Evolutionary conservation across 2,113 vertebrate species (phyloP), one percentile per base, ranked within the genome.

Genomic region (Microcebus jonahi): DNA sequence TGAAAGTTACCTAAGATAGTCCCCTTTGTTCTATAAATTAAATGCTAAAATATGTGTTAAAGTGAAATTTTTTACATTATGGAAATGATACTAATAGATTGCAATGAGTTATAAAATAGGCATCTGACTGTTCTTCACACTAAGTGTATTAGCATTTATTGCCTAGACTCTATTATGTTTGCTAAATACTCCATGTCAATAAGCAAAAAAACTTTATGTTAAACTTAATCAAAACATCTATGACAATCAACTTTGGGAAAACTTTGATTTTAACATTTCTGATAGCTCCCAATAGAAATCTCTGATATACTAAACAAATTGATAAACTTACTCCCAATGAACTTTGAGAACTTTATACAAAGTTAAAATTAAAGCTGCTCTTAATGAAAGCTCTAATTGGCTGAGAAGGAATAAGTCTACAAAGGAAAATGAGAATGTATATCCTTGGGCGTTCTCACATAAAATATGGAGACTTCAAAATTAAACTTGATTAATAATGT

Each of bases 61-160:
- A 83, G 90, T 0, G n/a, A 61, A 79, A 36, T 67, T 82, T 65
- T 48, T 45, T 39, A 15, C 4, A 55, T 70, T 92, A 42, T 15
- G 45, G 34, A 82, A 88, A 39, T 82, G 55, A 53, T 53, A 17
- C 53, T 53, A 73, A 87, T 39, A 45, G 65, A 29, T 65, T 80
- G 23, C 45, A 29, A 3, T 61, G 65, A 88, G 12, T 57, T 79
- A 29, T 50, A 87, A 57, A 88, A 21, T 59, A 48, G 15, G 15
- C 21, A 18, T 94, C 36, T 34, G n/a, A 87, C 13, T 76, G 6
- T 63, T 90, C 53, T 53, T 15, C 42, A 57, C n/a, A 61, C 85
- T 95, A 95, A 81, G n/a, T 34, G 36, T 79, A 61, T 75, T 45
- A 87, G 23, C 12, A 12, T 90, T 88, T 87, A 29, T 91, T 93